Evolutionary conservation across 2,797 vertebrate genomes (phyloP).

Genomic region (Spinibarbus caldwelli): DNA sequence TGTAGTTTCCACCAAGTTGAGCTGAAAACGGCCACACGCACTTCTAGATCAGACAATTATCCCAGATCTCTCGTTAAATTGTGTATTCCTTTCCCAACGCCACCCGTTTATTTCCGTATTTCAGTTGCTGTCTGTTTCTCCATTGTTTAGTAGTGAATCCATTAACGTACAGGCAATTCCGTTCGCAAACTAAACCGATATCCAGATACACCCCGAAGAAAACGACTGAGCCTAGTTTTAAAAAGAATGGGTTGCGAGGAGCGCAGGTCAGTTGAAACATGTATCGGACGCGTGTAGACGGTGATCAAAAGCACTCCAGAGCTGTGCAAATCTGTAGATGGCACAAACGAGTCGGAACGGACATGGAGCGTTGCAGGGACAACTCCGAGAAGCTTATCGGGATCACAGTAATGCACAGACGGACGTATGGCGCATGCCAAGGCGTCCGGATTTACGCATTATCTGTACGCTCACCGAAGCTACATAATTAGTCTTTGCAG

Average conservation of each 20-base stretch:
- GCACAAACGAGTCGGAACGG: conserved; percentile 56
- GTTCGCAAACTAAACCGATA: conserved; percentile 24
- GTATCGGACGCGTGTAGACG: not conserved
- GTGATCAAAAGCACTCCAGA: not conserved
- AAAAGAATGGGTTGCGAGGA: not conserved
- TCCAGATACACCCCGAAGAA: not conserved
- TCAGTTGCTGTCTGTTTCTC: conserved; percentile 24
- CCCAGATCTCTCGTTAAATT: conserved; percentile 27
- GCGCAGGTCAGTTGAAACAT: not conserved
- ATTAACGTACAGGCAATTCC: not conserved
- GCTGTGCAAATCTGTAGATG: conserved; percentile 61
- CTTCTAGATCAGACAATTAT: conserved; percentile 40
- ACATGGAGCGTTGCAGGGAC: conserved; percentile 21
- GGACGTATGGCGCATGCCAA: conserved; percentile 9
- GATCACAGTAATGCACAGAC: conserved; percentile 9
- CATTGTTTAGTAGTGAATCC: conserved; percentile 36
- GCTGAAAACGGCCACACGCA: conserved; percentile 49
- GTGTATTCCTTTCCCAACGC: conserved; percentile 24
- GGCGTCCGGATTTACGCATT: conserved; percentile 32
- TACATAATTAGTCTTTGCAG: not conserved
- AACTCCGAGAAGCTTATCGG: conserved; percentile 26
- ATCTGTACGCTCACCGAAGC: not conserved
- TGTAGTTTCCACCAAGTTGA: conserved; percentile 54
- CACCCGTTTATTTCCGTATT: conserved; percentile 12
- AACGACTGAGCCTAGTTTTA: not conserved